These are phyloP conservation scores for Orcinus orca DNA, from an alignment of 2,113 vertebrate species.

Conservation along the genomic window DNA sequence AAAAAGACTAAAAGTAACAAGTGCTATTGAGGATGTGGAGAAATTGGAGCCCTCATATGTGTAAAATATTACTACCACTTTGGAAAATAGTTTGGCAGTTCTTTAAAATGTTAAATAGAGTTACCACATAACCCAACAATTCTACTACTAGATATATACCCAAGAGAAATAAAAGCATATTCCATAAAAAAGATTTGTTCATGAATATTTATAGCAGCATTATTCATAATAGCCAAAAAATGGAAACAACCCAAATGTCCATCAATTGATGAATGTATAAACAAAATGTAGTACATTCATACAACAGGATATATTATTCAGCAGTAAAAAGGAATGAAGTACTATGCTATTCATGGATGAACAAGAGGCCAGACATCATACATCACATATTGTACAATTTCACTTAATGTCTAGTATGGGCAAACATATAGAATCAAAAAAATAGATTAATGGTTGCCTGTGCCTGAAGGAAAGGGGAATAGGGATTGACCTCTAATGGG, in stretches of 20 bases:
- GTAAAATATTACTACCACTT: neutral
- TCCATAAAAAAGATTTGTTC: neutral
- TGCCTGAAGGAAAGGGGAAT: neutral
- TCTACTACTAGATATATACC: neutral
- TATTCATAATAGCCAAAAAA: too few species aligned
- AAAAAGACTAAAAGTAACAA: neutral
- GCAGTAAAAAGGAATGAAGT: neutral
- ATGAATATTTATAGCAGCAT: neutral
- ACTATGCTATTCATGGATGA: neutral
- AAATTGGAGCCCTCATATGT: neutral
- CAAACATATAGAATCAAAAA: neutral
- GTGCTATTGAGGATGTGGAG: neutral
- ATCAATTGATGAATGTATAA: too few species aligned
- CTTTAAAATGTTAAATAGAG: neutral
- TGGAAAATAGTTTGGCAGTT: conserved; percentile 26
- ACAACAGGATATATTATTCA: neutral
- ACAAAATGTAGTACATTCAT: neutral
- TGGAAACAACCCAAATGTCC: too few species aligned
- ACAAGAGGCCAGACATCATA: neutral
- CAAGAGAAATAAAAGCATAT: conserved; percentile 21
- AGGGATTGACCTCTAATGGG: neutral
- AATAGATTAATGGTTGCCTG: neutral
- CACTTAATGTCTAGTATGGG: neutral
- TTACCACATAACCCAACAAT: neutral
- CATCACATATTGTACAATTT: neutral